Conservation (phyloP, 2,113 vertebrate genomes). For the Siniperca chuatsi region DNA sequence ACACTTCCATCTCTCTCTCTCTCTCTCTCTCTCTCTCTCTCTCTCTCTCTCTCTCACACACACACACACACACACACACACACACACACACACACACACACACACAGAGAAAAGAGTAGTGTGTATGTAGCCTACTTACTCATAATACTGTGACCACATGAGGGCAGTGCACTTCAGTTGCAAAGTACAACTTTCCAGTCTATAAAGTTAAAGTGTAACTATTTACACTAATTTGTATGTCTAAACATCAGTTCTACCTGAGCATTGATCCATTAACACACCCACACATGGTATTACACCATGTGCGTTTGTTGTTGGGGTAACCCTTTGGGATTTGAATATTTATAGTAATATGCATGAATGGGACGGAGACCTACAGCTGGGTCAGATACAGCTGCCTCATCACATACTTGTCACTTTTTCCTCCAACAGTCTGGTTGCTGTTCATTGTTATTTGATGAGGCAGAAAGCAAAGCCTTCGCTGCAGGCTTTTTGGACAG, state of each 20-base stretch:
- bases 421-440: not conserved
- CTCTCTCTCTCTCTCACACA: not conserved
- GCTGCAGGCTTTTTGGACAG: constrained; percentile 52
- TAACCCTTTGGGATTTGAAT: not conserved
- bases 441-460: constrained; percentile 47
- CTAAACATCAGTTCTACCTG: not conserved
- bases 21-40: not conserved
- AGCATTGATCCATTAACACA: not conserved
- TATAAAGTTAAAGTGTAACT: constrained; percentile 16
- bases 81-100: constrained; percentile 16
- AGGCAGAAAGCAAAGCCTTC: constrained; percentile 39
- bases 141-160: constrained; percentile 61
- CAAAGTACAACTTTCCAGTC: constrained; percentile 26
- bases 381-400: not conserved
- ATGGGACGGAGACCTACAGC: not conserved
- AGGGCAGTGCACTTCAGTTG: constrained; percentile 69
- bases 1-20: not conserved
- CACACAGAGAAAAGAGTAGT: not conserved
- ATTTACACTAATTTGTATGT: not conserved
- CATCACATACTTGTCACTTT: constrained; percentile 12
- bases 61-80: constrained; percentile 24
- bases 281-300: not conserved
- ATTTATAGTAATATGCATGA: not conserved
- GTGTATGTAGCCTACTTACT: constrained; percentile 20
- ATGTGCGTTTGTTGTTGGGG: not conserved